Evolutionary conservation across 64 coral and sea anemone species (phyloP), one percentile per base, ranked within the genome.

Genomic region (Stichodactyla mertensii): DNA sequence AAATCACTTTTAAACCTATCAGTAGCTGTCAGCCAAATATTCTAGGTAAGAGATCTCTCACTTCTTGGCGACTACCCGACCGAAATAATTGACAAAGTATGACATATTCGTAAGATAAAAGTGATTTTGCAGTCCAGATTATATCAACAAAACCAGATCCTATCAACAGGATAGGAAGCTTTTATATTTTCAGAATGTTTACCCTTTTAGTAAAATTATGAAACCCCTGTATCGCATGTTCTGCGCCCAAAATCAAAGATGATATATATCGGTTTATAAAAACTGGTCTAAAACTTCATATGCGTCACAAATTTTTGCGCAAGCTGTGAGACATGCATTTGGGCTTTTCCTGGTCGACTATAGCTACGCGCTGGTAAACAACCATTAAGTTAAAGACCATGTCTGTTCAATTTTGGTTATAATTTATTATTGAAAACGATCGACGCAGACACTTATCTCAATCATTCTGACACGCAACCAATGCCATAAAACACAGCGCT

Each of bases 91-190:
- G 69, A 23, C 23, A 12, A 23, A 74, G 16, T 26, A 4, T 74
- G 26, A 26, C 11, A 74, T 27, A 74, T 27, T 74, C 12, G 69
- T 74, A 9, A 0, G 10, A 74, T 74, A 74, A 31, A 74, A 74
- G 22, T 4, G n/a, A 74, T 74, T 26, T 28, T 74, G 12, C 69
- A 74, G 22, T 31, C 7, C 69, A 74, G 69, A 74, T 74, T 27
- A 74, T 74, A 74, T 74, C 69, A 74, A 74, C 23, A 74, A 74
- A 74, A 26, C 69, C 69, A 74, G 69, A 74, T 74, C 69, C 24
- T 74, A 74, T 74, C 69, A 31, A 31, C 7, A 74, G 24, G 12
- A 14, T 26, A 74, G 69, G 69, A 74, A 74, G 24, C 69, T 74
- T 74, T 74, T 36, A 74, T 11, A 74, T 11, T 9, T 36, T 74